phyloP scores from a whole-genome alignment of 2,888 invertebrate genomes.

The Sesamia inferens region DNA sequence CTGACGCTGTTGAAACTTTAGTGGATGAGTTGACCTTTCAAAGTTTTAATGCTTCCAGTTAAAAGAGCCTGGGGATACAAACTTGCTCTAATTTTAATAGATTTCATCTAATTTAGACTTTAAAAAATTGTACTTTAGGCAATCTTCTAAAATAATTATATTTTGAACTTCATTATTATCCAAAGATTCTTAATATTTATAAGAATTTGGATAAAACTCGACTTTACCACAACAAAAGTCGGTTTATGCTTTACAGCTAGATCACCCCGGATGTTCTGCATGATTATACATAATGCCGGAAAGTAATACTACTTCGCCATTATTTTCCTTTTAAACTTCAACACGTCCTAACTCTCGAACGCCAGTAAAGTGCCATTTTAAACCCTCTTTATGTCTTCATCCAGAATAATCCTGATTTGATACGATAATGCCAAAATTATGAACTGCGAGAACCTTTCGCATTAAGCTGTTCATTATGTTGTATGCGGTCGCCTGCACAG shows the following conservation, averaged over 20 bases:
- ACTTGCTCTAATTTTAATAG: constrained; percentile 13
- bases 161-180: not conserved
- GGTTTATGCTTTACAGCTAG: not conserved
- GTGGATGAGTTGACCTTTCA: constrained; percentile 20
- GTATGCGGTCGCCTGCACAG: constrained; percentile 33
- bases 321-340: constrained; percentile 8
- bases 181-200: not conserved
- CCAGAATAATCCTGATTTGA: constrained; percentile 43
- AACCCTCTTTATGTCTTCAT: constrained; percentile 25
- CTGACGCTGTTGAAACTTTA: constrained; percentile 22
- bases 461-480: constrained; percentile 46
- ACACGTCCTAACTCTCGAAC: not conserved
- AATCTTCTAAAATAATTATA: constrained; percentile 7
- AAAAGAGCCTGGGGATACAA: constrained; percentile 12
- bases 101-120: constrained; percentile 18
- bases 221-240: not conserved
- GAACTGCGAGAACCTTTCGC: constrained; percentile 34
- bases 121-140: constrained; percentile 10
- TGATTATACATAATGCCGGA: not conserved
- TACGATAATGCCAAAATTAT: constrained; percentile 37
- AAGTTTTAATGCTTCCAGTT: constrained; percentile 27
- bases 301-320: not conserved
- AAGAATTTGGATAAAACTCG: not conserved
- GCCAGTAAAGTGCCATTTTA: constrained; percentile 5
- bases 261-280: not conserved